Conservation (phyloP, 2,888 invertebrate genomes). For the Aphodius granarius region DNA sequence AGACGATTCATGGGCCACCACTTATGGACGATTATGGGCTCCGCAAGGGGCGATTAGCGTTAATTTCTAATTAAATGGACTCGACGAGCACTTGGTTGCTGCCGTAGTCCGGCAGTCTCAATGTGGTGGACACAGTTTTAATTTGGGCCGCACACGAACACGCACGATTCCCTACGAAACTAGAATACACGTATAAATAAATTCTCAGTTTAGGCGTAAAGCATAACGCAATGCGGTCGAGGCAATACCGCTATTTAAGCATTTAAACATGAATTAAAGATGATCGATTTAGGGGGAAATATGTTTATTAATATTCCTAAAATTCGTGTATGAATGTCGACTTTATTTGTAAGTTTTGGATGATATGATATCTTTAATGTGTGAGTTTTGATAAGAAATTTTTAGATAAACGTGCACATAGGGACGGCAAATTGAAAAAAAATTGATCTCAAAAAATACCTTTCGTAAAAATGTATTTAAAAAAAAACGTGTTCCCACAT, state of each 20-base stretch:
- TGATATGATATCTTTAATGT: too few relatives aligned
- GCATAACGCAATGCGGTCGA: neutral
- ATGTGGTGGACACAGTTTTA: neutral
- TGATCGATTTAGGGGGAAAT: neutral
- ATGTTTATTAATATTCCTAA: neutral
- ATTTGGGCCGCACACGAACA: neutral
- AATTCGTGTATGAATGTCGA: neutral
- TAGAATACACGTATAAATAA: slow-evolving; percentile 8
- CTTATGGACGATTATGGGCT: neutral
- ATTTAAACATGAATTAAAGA: neutral
- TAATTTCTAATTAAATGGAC: neutral
- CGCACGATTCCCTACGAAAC: slow-evolving; percentile 4
- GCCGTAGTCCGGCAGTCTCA: neutral
- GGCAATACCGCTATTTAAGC: neutral
- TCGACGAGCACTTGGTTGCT: neutral
- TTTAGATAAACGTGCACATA: neutral
- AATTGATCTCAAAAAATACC: neutral
- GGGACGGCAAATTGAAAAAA: neutral
- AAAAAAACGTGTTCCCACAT: neutral
- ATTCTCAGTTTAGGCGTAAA: neutral
- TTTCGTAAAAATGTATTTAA: neutral
- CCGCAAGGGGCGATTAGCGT: neutral
- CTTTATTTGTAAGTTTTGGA: neutral
- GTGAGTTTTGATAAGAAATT: neutral
- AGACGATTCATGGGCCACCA: slow-evolving; percentile 1